These are phyloP conservation scores for Perca fluviatilis DNA, from an alignment of 2,113 vertebrate genomes.

Conservation along the genomic window DNA sequence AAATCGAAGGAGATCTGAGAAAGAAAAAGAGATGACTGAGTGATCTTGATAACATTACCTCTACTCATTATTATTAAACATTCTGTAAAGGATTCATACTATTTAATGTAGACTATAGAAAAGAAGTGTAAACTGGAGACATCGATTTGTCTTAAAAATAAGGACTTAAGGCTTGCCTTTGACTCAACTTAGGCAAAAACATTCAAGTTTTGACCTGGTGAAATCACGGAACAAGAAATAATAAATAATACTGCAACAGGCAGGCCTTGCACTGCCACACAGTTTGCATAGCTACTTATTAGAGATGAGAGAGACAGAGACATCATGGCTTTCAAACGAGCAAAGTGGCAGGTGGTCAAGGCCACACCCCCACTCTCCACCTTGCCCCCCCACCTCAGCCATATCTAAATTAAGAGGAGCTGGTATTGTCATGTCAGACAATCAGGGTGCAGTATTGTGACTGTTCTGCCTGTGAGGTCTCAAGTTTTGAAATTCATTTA, in stretches of 20 bases:
- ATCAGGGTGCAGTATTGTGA: background rate
- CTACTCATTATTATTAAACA: background rate
- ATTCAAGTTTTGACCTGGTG: background rate
- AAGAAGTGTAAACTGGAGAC: background rate
- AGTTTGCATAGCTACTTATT: background rate
- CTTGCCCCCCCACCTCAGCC: background rate
- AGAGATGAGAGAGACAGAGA: too few species aligned
- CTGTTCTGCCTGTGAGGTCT: background rate
- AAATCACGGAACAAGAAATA: background rate
- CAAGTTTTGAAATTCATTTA: background rate
- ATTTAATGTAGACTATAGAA: background rate
- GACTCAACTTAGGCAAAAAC: background rate
- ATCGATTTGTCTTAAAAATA: background rate
- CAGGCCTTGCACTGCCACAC: background rate
- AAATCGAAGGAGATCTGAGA: conserved; percentile 96
- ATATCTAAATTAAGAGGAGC: background rate
- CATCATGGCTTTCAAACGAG: too few species aligned
- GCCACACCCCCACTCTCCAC: too few species aligned
- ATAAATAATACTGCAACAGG: background rate
- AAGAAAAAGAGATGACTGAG: background rate
- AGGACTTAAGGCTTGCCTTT: background rate
- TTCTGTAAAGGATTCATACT: background rate
- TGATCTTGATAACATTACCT: background rate
- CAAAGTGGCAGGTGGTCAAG: too few species aligned
- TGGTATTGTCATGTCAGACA: background rate